Conservation (phyloP, 1,140 invertebrate genomes). For the Drosophila equinoxialis region DNA sequence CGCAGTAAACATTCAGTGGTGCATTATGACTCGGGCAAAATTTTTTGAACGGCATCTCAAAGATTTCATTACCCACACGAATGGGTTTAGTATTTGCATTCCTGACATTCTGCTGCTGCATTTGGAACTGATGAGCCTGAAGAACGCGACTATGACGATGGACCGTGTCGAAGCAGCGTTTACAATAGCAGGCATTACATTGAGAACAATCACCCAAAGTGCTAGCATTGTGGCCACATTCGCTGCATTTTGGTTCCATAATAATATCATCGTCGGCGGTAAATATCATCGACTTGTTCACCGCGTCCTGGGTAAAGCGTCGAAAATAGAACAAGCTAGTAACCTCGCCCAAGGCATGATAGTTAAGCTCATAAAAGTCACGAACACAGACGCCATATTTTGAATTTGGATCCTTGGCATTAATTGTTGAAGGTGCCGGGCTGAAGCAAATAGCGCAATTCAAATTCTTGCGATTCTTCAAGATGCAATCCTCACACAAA, state of each 20-base stretch:
- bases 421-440: slow-evolving; percentile 39
- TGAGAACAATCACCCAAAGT: slow-evolving; percentile 49
- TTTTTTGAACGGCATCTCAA: slow-evolving; percentile 22
- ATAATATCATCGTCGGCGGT: slow-evolving; percentile 9
- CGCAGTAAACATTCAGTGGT: slow-evolving; percentile 38
- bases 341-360: slow-evolving; percentile 58
- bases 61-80: slow-evolving; percentile 36
- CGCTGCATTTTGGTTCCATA: slow-evolving; percentile 50
- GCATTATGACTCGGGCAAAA: slow-evolving; percentile 35
- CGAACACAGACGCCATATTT: slow-evolving; percentile 27
- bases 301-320: slow-evolving; percentile 22
- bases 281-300: slow-evolving; percentile 37
- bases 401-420: slow-evolving; percentile 23
- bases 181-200: slow-evolving; percentile 67
- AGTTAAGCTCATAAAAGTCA: slow-evolving; percentile 66
- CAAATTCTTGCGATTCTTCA: slow-evolving; percentile 40
- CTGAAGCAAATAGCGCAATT: slow-evolving; percentile 53
- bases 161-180: slow-evolving; percentile 56
- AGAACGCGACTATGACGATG: slow-evolving; percentile 66
- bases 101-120: background rate
- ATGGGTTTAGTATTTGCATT: background rate
- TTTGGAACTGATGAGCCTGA: slow-evolving; percentile 45
- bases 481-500: slow-evolving; percentile 68
- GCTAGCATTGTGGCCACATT: slow-evolving; percentile 44
- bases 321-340: slow-evolving; percentile 28